Base-by-base conservation (phyloP, 2,797 vertebrate species). In the Mycteria americana region DNA sequence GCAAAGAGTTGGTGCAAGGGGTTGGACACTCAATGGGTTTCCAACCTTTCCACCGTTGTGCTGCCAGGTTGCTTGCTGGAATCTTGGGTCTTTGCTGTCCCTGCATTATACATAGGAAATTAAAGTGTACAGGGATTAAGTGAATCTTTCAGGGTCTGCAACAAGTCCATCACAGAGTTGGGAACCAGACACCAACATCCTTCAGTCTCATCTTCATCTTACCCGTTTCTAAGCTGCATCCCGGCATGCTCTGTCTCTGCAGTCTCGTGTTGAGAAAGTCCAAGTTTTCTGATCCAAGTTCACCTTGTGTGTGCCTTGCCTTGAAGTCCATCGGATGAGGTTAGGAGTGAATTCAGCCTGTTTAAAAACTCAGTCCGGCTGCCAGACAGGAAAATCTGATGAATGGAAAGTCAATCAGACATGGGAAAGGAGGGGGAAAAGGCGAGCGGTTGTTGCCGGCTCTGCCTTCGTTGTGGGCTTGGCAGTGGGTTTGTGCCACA, bases 371-470 rank as follows among this genome's bases (percentile, higher is more conserved):
- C 76, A 28, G 18, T 56, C 50, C n/a, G 2, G 9, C 78, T 91
- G 75, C 91, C 88, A 95, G 85, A 72, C 54, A 57, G 91, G 84
- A 96, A 95, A 95, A 89, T 89, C 72, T 74, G 60, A 85, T 77
- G 87, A 76, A 54, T 1, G 2, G 91, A 92, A 96, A 95, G 84
- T 89, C 84, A 50, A 72, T 85, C 79, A 88, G 82, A 70, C 46
- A 0, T 93, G 87, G 85, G 87, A 92, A 90, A 84, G 76, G 91
- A 95, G 79, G 69, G 68, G 87, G 79, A 50, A 93, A 87, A 94
- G 60, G 75, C 15, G 7, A 96, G 59, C 3, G 1, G 48, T 64
- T 64, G 50, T 43, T 56, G n/a, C 46, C 5, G 3, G 18, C 6
- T 0, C 83, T 31, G 10, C 6, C 1, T 37, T 65, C 4, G 0